A percentile compares a stretch with the other conserved stretches of the same genome.
Conservation (phyloP, 2,888 invertebrate species). For the Drosophila suboccidentalis region DNA sequence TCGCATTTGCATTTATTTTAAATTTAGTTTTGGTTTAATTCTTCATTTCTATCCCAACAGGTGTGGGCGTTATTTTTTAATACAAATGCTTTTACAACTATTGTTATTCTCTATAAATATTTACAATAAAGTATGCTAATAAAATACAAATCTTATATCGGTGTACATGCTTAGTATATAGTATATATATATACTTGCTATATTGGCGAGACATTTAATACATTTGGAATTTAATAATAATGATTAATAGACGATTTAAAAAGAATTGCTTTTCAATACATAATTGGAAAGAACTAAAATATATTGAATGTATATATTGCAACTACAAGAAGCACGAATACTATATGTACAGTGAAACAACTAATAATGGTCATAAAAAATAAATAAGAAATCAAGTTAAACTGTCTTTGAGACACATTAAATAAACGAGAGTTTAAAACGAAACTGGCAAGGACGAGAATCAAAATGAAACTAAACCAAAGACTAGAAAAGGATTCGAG, state of each 20-base stretch:
- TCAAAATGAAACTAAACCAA: conserved; percentile 21
- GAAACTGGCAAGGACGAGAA: conserved; percentile 31
- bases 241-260: neutral
- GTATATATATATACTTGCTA: conserved; percentile 10
- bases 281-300: neutral
- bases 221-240: neutral
- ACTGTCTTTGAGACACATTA: conserved; percentile 16
- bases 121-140: conserved; percentile 38
- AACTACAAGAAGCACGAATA: conserved; percentile 26
- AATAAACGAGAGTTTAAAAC: conserved; percentile 1
- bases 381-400: conserved; percentile 15
- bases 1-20: conserved; percentile 34
- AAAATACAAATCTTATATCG: conserved; percentile 19
- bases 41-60: conserved; percentile 36
- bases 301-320: conserved; percentile 42
- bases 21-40: conserved; percentile 31
- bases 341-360: neutral
- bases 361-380: conserved; percentile 1
- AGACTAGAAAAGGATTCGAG: conserved; percentile 51
- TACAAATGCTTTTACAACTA: conserved; percentile 33
- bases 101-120: conserved; percentile 32
- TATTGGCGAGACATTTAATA: conserved; percentile 29
- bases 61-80: conserved; percentile 33
- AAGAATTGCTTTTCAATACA: neutral
- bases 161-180: conserved; percentile 7